Base-by-base conservation (phyloP, 1,140 invertebrate species). In the Hestina assimilis region DNA sequence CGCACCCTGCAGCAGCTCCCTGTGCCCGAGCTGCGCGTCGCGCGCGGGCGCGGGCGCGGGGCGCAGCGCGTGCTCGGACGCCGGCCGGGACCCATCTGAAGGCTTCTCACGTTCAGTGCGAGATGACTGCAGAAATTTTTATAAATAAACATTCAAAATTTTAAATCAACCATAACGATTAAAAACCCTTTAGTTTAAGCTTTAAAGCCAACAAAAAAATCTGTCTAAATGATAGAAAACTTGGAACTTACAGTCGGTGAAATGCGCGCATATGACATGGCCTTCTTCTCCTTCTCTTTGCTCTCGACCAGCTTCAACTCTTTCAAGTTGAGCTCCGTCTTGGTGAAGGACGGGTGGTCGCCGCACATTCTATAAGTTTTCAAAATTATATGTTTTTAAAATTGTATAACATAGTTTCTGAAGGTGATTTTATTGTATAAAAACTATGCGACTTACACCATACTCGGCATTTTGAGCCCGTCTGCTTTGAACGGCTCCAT, bases 271-370 rank as follows among this genome's bases (percentile, higher is more conserved):
- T 72, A 68, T 3, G 69, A 66, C 23, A 45, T 20, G 4, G 63
- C 0, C 31, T 62, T 73, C 21, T 58, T 63, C 0, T 68, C 63
- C 17, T 59, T 63, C 3, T 63, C 67, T 11, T 68, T 53, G 20
- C 29, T 23, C 15, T 57, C 47, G n/a, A 56, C 64, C 7, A 21
- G 42, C 7, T 58, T 69, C 17, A 24, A 9, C n/a, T 80, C 80
- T 42, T 79, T 80, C 19, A 43, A 56, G 46, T 80, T 83, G 11
- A 77, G 55, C 60, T 83, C 83, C 35, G 75, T 74, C 59, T 86
- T 83, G 4, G 79, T 83, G 52, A 86, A 58, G 1, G 83, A 84
- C 4, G 80, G 71, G 42, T 86, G 83, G 51, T 86, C 83, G 5
- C 83, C 83, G 70, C 83, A 86, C 83, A 86, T 86, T 41, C 83